A percentile compares a stretch with the other conserved stretches of the same genome.
These are phyloP conservation scores for Nibea albiflora DNA, from an alignment of 2,113 vertebrate species.

Conservation along the genomic window DNA sequence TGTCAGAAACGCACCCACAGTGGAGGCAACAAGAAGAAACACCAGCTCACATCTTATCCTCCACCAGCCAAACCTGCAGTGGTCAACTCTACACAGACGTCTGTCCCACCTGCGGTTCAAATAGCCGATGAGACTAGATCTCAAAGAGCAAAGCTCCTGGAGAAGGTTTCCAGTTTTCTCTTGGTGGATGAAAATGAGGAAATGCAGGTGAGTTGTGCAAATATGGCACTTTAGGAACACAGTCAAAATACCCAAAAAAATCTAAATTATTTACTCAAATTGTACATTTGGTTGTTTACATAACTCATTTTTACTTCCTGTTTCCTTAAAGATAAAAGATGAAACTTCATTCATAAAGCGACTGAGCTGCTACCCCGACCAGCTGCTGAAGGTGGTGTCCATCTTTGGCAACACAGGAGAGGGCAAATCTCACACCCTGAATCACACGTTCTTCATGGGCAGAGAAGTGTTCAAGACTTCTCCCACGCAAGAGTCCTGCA, in stretches of 20 bases:
- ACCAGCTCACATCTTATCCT: conserved; percentile 87
- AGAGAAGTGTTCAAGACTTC: conserved; percentile 98
- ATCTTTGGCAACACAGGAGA: conserved; percentile 99
- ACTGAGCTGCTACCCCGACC: conserved; percentile 90
- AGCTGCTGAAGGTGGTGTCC: conserved; percentile 97
- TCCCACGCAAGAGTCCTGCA: conserved; percentile 97
- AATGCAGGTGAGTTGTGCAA: conserved; percentile 89
- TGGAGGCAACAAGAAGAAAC: conserved; percentile 91
- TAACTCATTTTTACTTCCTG: not conserved
- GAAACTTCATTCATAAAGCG: conserved; percentile 93
- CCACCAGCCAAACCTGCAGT: conserved; percentile 76
- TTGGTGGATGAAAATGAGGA: conserved; percentile 97
- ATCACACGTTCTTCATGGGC: conserved; percentile 97
- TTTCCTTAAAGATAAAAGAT: conserved; percentile 87
- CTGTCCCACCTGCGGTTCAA: conserved; percentile 64
- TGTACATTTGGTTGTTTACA: not conserved
- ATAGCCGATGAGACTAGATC: conserved; percentile 82
- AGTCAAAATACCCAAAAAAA: not conserved
- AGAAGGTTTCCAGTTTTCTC: conserved; percentile 94
- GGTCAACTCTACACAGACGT: conserved; percentile 44
- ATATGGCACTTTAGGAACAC: not conserved
- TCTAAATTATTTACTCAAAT: not conserved
- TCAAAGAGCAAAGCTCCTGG: conserved; percentile 86
- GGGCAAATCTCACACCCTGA: conserved; percentile 98
- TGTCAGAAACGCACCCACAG: conserved; percentile 95